Conservation (phyloP, 2,113 vertebrate genomes). For the Phoxinus phoxinus region DNA sequence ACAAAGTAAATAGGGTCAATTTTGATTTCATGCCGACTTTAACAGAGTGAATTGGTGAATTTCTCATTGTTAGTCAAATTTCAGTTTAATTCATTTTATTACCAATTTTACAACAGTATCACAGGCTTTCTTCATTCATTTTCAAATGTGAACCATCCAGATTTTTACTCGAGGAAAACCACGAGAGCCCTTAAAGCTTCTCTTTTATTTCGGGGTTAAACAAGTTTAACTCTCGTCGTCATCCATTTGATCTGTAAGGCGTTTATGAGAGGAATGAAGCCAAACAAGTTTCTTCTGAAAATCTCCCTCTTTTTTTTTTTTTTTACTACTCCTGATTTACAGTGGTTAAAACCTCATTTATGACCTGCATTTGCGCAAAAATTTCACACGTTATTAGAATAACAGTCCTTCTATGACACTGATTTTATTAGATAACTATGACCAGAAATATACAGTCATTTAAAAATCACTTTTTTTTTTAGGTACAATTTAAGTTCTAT, state of each 20-base stretch:
- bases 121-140: neutral
- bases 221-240: too few relatives aligned
- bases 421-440: too few relatives aligned
- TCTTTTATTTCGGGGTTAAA: neutral
- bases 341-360: neutral
- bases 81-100: too few relatives aligned
- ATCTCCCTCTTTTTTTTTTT: neutral
- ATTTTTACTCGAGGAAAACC: neutral
- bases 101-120: neutral
- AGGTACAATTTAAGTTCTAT: neutral
- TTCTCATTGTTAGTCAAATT: too few relatives aligned
- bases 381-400: neutral
- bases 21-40: too few relatives aligned
- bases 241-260: neutral
- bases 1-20: too few relatives aligned
- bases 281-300: conserved; percentile 30
- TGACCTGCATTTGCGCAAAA: neutral
- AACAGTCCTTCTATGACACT: neutral
- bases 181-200: too few relatives aligned
- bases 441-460: too few relatives aligned
- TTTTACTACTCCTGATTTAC: neutral
- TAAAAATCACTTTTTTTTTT: neutral
- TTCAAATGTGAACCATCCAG: neutral
- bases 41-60: too few relatives aligned
- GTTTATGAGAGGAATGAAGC: neutral